Conservation (phyloP, 2,113 vertebrate genomes). For the Onychostruthus taczanowskii region DNA sequence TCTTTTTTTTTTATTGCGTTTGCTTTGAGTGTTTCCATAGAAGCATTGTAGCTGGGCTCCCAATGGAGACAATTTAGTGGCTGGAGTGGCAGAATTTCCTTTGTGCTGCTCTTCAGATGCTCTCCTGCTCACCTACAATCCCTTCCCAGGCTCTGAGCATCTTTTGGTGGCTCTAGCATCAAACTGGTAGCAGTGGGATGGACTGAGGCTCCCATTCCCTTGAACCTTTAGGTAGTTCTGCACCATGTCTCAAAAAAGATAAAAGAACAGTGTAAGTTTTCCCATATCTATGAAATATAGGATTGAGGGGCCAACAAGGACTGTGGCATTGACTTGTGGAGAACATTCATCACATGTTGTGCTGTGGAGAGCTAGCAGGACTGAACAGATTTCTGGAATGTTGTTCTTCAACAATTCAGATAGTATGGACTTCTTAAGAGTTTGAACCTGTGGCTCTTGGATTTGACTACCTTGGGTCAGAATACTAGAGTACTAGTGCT, state of each 20-base stretch:
- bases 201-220: neutral
- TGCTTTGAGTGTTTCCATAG: fast-evolving
- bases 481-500: neutral
- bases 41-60: neutral
- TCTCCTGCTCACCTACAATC: neutral
- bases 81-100: neutral
- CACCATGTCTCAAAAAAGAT: neutral
- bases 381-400: neutral
- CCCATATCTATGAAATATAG: fast-evolving
- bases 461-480: neutral
- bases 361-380: neutral
- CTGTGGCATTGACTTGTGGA: neutral
- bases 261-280: neutral
- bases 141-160: neutral
- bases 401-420: neutral
- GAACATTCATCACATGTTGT: neutral
- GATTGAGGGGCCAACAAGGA: neutral
- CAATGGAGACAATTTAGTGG: fast-evolving
- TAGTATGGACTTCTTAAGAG: neutral
- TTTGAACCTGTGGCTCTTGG: neutral
- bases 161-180: neutral
- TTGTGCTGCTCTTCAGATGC: neutral
- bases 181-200: neutral
- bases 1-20: neutral
- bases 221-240: neutral